These are phyloP conservation scores for Semotilus atromaculatus DNA, from an alignment of 2,797 vertebrate species.

Conservation along the genomic window DNA sequence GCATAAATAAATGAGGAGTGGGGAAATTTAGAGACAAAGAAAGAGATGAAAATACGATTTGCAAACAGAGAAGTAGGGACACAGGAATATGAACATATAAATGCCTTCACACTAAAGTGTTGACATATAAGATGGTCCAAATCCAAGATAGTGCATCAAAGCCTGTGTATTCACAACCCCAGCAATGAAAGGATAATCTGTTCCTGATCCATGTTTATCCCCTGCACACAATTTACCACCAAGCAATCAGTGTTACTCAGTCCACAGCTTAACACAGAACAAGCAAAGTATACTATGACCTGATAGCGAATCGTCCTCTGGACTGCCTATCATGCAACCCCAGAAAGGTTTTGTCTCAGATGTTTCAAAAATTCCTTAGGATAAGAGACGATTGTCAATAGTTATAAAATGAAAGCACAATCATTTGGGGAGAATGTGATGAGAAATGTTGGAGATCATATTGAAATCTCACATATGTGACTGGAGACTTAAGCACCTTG, in stretches of 20 bases:
- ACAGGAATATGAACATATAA: neutral
- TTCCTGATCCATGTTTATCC: conserved; percentile 70
- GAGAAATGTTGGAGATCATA: neutral
- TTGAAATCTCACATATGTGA: neutral
- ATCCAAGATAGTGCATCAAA: neutral
- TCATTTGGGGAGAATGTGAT: neutral
- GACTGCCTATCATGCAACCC: conserved; percentile 1
- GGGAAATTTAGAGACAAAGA: neutral
- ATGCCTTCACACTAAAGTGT: conserved; percentile 2
- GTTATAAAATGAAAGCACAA: neutral
- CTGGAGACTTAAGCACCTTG: neutral
- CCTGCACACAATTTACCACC: conserved; percentile 54
- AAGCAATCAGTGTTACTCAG: conserved; percentile 43
- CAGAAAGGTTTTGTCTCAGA: neutral
- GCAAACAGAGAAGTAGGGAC: neutral
- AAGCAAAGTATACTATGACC: conserved; percentile 33
- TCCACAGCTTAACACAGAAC: conserved; percentile 51
- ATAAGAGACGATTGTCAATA: neutral
- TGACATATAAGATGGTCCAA: neutral
- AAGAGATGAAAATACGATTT: neutral
- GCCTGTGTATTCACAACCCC: conserved; percentile 36
- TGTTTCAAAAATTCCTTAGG: neutral
- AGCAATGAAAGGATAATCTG: conserved; percentile 71
- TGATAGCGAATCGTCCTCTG: conserved; percentile 32
- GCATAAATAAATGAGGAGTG: neutral